Conservation (phyloP, 2,797 vertebrate genomes). For the Pseudotriccus pelzelni region DNA sequence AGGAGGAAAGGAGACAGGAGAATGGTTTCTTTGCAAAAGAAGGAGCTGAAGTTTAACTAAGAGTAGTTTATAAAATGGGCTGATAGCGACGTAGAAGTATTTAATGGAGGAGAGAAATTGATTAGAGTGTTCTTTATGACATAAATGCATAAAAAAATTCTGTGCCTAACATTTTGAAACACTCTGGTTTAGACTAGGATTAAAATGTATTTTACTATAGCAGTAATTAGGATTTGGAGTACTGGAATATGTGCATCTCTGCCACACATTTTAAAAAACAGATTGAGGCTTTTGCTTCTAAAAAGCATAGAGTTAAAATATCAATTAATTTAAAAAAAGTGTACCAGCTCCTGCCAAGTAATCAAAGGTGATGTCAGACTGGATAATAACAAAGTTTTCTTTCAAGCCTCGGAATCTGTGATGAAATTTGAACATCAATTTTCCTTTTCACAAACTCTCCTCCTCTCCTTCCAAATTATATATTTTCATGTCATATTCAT, state of each 20-base stretch:
- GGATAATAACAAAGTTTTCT: neutral
- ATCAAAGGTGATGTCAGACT: neutral
- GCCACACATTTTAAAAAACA: slow-evolving; percentile 22
- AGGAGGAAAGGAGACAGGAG: neutral
- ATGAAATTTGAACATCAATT: neutral
- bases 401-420: neutral
- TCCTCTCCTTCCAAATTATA: neutral
- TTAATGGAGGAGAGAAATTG: neutral
- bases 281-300: slow-evolving; percentile 7
- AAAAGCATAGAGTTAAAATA: neutral
- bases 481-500: neutral
- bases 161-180: neutral
- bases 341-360: neutral
- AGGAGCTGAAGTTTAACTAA: neutral
- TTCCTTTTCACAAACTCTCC: neutral
- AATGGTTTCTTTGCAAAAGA: neutral
- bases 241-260: neutral
- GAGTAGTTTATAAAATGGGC: neutral
- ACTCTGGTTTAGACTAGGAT: neutral
- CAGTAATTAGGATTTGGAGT: slow-evolving; percentile 25
- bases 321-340: neutral
- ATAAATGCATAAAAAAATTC: neutral
- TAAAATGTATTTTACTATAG: neutral
- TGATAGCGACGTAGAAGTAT: neutral
- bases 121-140: neutral